Evolutionary conservation across 2,888 invertebrate species (phyloP), one percentile per base, ranked within the genome.

Genomic region (Schizaphis graminum): DNA sequence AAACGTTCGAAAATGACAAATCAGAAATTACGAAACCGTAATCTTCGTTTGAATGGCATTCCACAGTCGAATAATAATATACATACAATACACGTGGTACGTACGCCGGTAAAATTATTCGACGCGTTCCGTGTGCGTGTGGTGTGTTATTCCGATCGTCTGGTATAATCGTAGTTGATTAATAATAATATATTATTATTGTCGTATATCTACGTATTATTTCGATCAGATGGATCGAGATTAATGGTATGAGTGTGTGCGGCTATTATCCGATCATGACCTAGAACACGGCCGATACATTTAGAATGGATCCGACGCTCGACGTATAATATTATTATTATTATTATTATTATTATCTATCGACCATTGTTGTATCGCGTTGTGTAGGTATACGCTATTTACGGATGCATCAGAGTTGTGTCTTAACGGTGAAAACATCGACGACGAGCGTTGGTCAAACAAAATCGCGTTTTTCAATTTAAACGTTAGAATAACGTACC

Each of bases 111-210:
- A 77, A 77, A 21, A 35, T 35, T 53, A 35, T 77, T 77, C 0
- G 21, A 35, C 77, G 35, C 35, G 7, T 21, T 77, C 7, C 1
- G 35, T n/a, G 67, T 5, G 67, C 16, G 67, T 61, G 24, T 57
- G 24, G 67, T 61, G 24, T 57, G 24, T 5, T 10, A n/a, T 67
- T n/a, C 67, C 5, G 67, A 67, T 67, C 61, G 8, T 13, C 10
- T 5, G n/a, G n/a, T n/a, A 11, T n/a, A 1, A 67, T n/a, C n/a
- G n/a, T n/a, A n/a, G 67, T 67, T n/a, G 67, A 67, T 67, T 5
- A 67, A 67, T 67, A n/a, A 67, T n/a, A 67, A 67, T 67, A 61
- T 61, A 61, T 61, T 67, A 67, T 57, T 57, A 26, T 67, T 67
- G 16, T 67, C n/a, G n/a, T 16, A 4, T 16, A n/a, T 16, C 67